These are phyloP conservation scores for Neodontobutis hainanensis DNA, from an alignment of 2,113 vertebrate genomes.

Conservation along the genomic window DNA sequence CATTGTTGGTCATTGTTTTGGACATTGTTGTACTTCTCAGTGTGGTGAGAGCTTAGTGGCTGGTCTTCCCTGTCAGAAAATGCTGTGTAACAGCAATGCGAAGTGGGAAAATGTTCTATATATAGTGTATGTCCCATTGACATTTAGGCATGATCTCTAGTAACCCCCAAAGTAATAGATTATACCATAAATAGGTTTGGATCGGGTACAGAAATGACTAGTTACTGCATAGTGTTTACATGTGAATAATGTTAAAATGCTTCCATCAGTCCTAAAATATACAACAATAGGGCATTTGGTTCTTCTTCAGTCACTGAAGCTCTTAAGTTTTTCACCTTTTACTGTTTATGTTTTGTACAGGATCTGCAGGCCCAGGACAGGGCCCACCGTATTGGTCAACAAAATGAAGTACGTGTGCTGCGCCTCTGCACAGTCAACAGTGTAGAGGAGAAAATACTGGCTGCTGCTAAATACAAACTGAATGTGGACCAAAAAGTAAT, in stretches of 20 bases:
- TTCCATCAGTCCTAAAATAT: neutral
- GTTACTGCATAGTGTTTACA: neutral
- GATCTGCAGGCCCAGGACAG: slow-evolving; percentile 96
- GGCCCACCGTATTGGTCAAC: slow-evolving; percentile 96
- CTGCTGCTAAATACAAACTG: slow-evolving; percentile 92
- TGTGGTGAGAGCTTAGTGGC: too few relatives aligned
- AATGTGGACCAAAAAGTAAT: slow-evolving; percentile 98
- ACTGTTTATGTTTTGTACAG: slow-evolving; percentile 59
- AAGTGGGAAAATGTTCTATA: too few relatives aligned
- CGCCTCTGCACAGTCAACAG: slow-evolving; percentile 96
- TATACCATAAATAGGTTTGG: too few relatives aligned
- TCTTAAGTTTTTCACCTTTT: neutral
- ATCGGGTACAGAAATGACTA: neutral
- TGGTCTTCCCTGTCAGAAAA: too few relatives aligned
- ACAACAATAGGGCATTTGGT: too few relatives aligned
- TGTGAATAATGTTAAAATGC: neutral
- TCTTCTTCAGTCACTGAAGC: neutral
- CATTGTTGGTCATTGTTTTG: too few relatives aligned
- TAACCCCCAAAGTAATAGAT: too few relatives aligned
- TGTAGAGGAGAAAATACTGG: slow-evolving; percentile 92
- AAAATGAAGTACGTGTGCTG: slow-evolving; percentile 94
- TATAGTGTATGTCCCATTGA: too few relatives aligned
- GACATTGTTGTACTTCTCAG: too few relatives aligned
- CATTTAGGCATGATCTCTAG: too few relatives aligned
- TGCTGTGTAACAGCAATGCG: too few relatives aligned